phyloP scores from a whole-genome alignment of 1,140 invertebrate species.

The Armadillidium nasatum region DNA sequence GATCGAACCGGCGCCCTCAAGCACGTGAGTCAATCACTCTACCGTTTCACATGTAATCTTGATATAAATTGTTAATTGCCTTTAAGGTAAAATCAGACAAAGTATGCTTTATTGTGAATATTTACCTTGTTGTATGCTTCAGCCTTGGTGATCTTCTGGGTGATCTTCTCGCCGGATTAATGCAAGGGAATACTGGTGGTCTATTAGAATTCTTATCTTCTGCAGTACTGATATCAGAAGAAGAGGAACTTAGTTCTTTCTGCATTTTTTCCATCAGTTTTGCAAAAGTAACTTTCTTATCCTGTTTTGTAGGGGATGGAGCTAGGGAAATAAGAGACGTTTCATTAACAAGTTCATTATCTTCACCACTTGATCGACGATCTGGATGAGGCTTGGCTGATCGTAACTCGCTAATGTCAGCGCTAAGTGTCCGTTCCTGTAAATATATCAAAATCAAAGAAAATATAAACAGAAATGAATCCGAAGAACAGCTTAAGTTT shows the following conservation, averaged over 20 bases:
- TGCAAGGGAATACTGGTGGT: background rate
- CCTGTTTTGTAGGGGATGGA: conserved; percentile 36
- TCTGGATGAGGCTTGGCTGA: conserved; percentile 10
- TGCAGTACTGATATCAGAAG: conserved; percentile 34
- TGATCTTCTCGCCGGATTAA: conserved; percentile 21
- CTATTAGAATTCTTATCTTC: conserved; percentile 33
- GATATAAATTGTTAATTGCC: too few relatives aligned
- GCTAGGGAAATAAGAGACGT: conserved; percentile 38
- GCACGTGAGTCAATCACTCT: too few relatives aligned
- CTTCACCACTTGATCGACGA: conserved; percentile 9
- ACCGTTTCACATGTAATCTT: too few relatives aligned
- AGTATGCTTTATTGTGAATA: background rate
- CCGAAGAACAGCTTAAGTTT: too few relatives aligned
- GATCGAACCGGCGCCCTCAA: too few relatives aligned
- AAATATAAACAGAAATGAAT: too few relatives aligned
- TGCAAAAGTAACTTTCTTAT: conserved; percentile 69
- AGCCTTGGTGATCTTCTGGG: conserved; percentile 34
- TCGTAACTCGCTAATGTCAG: conserved; percentile 39
- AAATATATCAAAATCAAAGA: background rate
- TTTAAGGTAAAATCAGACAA: background rate
- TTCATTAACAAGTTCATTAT: conserved; percentile 26
- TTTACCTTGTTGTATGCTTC: conserved; percentile 32
- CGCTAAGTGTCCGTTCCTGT: conserved; percentile 39
- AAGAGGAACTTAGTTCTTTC: conserved; percentile 50
- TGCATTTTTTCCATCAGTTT: conserved; percentile 63